Base-by-base conservation (phyloP, 2,888 invertebrate genomes). In the Dryadula phaetusa region DNA sequence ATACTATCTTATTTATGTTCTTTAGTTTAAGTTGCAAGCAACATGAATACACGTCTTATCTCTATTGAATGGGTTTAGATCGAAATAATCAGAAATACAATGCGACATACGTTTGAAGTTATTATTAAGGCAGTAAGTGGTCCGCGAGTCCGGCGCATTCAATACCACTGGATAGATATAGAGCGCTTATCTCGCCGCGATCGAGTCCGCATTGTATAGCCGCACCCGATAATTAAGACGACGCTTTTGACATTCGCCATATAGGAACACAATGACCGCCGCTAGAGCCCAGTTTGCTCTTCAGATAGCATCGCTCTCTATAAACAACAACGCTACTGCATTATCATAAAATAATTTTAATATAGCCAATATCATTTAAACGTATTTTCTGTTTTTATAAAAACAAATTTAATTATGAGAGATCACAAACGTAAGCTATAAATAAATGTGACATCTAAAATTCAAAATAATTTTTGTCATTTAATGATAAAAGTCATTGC, bases 221-320 rank as follows among this genome's bases (percentile, higher is more conserved):
- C 85, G 88, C 87, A 84, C 87, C 89, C 86, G 92, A 92, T 92
- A 92, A 92, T 92, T 92, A 92, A 92, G 92, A 92, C 92, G 90
- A 92, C 88, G 90, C 85, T 92, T 92, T 92, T 92, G 92, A 92
- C 92, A 91, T 90, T 92, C 90, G 85, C 92, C 92, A 89, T 92
- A 92, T 91, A 92, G 88, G 92, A 91, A 90, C 87, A 92, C 92
- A 92, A 92, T 92, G 90, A 91, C 84, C 88, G 91, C 91, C 87
- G 85, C 90, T 86, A 90, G 90, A 90, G 87, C 80, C 82, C 77
- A 78, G 67, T 79, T 78, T 72, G 77, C 79, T 81, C 82, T 79
- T 84, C 84, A 88, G 90, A 92, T 91, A 87, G 82, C 87, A 90
- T 91, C 90, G 88, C 85, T 82, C 80, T 84, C 83, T 82, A 87